Conservation (phyloP, 2,113 vertebrate species). For the Ceuthmochares aereus region DNA sequence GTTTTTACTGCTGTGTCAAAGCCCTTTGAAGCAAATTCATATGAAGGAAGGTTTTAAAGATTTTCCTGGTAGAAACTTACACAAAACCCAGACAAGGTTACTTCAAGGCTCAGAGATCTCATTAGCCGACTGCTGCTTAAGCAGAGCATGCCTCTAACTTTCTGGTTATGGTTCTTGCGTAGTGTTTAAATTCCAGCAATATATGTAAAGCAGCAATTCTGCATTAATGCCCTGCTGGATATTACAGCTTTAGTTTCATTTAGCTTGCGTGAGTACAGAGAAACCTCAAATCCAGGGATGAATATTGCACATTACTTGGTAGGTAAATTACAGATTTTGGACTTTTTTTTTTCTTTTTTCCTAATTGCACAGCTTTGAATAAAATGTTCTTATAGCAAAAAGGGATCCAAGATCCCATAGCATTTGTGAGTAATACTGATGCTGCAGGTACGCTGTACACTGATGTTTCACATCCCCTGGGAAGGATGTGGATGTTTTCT, state of each 20-base stretch:
- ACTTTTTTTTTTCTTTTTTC: not conserved
- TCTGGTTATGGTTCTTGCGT: not conserved
- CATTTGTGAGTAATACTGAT: not conserved
- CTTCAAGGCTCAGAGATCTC: slow-evolving; percentile 29
- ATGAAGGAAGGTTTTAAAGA: slow-evolving; percentile 27
- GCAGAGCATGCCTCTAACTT: not conserved
- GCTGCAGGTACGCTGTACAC: not conserved
- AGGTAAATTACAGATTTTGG: not conserved
- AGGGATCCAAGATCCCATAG: not conserved
- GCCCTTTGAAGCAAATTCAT: not conserved
- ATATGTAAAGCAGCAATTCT: slow-evolving; percentile 5
- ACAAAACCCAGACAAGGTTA: slow-evolving; percentile 44
- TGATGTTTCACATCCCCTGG: not conserved
- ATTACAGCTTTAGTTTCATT: slow-evolving; percentile 12
- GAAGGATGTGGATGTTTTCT: not conserved
- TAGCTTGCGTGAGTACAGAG: not conserved
- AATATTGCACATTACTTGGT: not conserved
- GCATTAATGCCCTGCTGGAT: slow-evolving; percentile 9
- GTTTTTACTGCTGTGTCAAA: slow-evolving; percentile 33
- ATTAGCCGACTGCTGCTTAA: slow-evolving; percentile 51
- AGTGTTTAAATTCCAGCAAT: slow-evolving; percentile 11
- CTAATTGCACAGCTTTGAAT: not conserved
- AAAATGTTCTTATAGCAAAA: not conserved
- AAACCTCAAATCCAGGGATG: not conserved
- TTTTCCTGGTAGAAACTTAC: not conserved